Percentiles rank a stretch among this genome's conserved stretches.
Evolutionary conservation across 2,113 vertebrate genomes (phyloP).

Genomic region (Catagonus wagneri): DNA sequence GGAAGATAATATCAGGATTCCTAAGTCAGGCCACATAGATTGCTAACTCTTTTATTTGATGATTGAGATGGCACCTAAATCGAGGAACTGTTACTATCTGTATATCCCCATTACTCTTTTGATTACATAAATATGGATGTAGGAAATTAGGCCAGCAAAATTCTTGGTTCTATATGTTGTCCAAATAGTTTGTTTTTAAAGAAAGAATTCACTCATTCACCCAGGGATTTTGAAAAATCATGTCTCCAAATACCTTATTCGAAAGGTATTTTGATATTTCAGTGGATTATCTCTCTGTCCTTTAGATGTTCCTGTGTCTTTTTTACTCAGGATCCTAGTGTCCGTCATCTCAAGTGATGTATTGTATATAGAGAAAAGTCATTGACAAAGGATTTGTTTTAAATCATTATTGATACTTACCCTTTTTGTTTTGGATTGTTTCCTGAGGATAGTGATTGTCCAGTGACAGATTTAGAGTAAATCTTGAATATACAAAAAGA

Average conservation of each 20-base stretch:
- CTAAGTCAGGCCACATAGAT: not conserved
- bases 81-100: not conserved
- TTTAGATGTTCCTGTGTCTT: not conserved
- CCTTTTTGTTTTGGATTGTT: not conserved
- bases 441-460: not conserved
- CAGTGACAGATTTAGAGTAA: not conserved
- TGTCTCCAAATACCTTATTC: not conserved
- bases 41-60: not conserved
- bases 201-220: not conserved
- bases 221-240: not conserved
- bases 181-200: not conserved
- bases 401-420: not conserved
- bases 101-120: not conserved
- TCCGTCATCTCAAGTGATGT: not conserved
- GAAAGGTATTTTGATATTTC: not conserved
- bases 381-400: not conserved
- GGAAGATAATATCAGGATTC: not conserved
- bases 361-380: not conserved
- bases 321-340: not conserved
- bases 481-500: not conserved
- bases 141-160: not conserved
- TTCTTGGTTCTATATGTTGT: not conserved
- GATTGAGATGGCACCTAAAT: not conserved
- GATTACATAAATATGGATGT: not conserved
- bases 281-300: not conserved